These are phyloP conservation scores for Sula dactylatra DNA, from an alignment of 2,113 vertebrate genomes.

Conservation along the genomic window DNA sequence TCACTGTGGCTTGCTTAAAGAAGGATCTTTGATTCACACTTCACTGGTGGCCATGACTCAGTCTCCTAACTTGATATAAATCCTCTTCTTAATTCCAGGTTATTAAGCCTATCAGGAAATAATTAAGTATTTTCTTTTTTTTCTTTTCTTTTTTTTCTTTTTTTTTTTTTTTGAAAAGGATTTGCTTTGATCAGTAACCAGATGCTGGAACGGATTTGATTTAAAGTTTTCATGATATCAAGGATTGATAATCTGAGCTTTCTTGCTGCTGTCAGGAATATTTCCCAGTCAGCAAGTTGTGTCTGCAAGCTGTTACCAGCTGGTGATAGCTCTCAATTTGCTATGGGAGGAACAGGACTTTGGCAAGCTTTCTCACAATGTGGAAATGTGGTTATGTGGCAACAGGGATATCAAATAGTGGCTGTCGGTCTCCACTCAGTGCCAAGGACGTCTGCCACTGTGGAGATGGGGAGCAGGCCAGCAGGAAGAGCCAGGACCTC, in stretches of 20 bases:
- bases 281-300: slow-evolving; percentile 46
- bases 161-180: neutral
- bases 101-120: slow-evolving; percentile 42
- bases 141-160: neutral
- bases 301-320: slow-evolving; percentile 65
- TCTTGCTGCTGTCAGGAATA: slow-evolving; percentile 62
- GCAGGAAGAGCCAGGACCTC: neutral
- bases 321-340: slow-evolving; percentile 54
- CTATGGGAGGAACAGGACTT: slow-evolving; percentile 19
- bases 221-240: slow-evolving; percentile 55
- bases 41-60: slow-evolving; percentile 6
- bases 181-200: slow-evolving; percentile 62
- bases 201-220: slow-evolving; percentile 35
- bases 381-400: neutral
- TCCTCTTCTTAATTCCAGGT: neutral
- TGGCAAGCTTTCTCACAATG: slow-evolving; percentile 16
- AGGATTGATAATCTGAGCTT: slow-evolving; percentile 61
- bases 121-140: neutral
- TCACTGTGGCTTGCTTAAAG: neutral
- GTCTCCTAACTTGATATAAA: slow-evolving; percentile 7
- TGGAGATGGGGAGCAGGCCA: neutral
- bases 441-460: neutral
- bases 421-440: neutral
- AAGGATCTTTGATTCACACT: slow-evolving; percentile 9
- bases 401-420: neutral